phyloP scores from a whole-genome alignment of 2,797 vertebrate genomes.

The Pempheris klunzingeri region DNA sequence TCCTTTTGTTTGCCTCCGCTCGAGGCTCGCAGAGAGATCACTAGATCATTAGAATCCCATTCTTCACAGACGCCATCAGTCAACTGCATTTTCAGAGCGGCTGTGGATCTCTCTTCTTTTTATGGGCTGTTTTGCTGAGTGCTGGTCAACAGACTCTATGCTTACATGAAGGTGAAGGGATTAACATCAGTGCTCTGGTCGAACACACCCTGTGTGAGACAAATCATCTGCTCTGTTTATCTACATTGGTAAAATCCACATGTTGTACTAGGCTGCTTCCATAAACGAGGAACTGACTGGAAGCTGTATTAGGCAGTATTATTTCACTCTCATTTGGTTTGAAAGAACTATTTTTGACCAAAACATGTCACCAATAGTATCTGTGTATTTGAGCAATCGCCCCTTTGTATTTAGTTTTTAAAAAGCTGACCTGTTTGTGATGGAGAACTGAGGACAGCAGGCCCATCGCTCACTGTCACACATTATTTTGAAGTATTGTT shows the following conservation, averaged over 20 bases:
- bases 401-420: too few relatives aligned
- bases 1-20: slow-evolving; percentile 90
- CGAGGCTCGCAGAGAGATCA: slow-evolving; percentile 68
- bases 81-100: slow-evolving; percentile 84
- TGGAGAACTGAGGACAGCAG: too few relatives aligned
- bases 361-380: too few relatives aligned
- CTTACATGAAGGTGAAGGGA: slow-evolving; percentile 81
- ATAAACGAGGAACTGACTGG: slow-evolving; percentile 4
- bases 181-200: slow-evolving; percentile 37
- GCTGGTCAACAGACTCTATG: slow-evolving; percentile 79
- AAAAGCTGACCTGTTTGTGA: too few relatives aligned
- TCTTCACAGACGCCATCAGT: slow-evolving; percentile 88
- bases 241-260: slow-evolving; percentile 20
- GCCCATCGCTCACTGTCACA: too few relatives aligned
- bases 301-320: too few relatives aligned
- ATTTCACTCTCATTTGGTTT: too few relatives aligned
- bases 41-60: slow-evolving; percentile 91
- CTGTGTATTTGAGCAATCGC: too few relatives aligned
- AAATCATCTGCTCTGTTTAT: slow-evolving; percentile 12
- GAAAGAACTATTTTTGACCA: too few relatives aligned
- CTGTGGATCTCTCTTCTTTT: slow-evolving; percentile 83
- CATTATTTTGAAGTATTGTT: too few relatives aligned
- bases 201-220: neutral
- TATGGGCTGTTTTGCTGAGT: slow-evolving; percentile 83
- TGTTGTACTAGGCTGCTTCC: slow-evolving; percentile 27